Evolutionary conservation across 2,797 vertebrate genomes (phyloP).

Genomic region (Catamblyrhynchus diadema): DNA sequence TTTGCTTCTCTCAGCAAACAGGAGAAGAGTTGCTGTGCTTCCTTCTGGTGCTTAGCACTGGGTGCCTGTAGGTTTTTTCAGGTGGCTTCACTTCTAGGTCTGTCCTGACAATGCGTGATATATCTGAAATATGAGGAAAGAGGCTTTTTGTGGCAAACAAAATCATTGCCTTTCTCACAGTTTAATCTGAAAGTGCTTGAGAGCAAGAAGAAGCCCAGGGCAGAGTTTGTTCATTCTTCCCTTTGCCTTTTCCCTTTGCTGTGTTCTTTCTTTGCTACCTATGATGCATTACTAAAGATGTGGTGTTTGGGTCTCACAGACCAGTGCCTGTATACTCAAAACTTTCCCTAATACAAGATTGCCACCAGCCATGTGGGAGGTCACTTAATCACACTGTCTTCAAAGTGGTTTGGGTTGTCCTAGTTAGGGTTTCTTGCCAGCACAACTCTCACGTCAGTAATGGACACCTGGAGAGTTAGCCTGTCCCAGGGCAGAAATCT

Average conservation of each 20-base stretch:
- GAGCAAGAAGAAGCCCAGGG: not conserved
- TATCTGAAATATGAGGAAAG: not conserved
- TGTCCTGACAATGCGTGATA: not conserved
- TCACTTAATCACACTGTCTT: accelerated
- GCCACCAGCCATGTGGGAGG: not conserved
- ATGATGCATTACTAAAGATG: accelerated
- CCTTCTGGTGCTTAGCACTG: not conserved
- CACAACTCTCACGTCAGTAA: not conserved
- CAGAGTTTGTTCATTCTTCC: not conserved
- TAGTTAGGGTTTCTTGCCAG: not conserved
- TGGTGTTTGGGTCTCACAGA: not conserved
- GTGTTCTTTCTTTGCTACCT: not conserved
- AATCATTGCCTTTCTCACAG: not conserved
- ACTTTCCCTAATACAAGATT: not conserved
- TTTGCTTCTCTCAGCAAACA: not conserved
- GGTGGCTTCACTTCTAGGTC: not conserved
- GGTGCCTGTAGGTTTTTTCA: not conserved
- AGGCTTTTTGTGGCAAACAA: not conserved
- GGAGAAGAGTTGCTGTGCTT: accelerated
- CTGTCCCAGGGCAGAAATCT: not conserved
- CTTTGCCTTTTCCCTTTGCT: not conserved
- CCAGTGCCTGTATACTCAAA: not conserved
- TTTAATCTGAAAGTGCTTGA: not conserved
- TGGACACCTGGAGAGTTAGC: not conserved
- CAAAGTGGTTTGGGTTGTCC: not conserved